Evolutionary conservation across 53 echinoderm and acorn worm genomes (phyloP).

Genomic region (Echinarachnius parma): DNA sequence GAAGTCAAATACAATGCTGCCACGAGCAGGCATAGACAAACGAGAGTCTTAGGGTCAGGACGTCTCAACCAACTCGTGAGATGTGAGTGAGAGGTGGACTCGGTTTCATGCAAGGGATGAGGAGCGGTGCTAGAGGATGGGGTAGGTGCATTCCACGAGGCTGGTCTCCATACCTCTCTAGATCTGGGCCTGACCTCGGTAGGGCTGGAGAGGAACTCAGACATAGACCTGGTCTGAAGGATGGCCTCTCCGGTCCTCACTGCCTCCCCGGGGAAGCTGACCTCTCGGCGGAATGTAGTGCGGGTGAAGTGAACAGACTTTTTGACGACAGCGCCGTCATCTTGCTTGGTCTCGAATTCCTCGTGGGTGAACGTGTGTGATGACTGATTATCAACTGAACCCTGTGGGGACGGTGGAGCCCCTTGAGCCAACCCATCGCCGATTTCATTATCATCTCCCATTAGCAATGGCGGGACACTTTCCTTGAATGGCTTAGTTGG

Average conservation of each 20-base stretch:
- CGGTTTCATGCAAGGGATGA: conserved; percentile 31
- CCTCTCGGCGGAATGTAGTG: conserved; percentile 43
- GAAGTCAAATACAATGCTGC: not conserved
- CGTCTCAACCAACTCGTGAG: conserved; percentile 6
- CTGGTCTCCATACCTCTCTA: conserved; percentile 40
- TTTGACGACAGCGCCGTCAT: conserved; percentile 37
- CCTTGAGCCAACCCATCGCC: too few relatives aligned
- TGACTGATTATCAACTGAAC: conserved; percentile 28
- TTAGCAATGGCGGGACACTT: not conserved
- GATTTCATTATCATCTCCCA: not conserved
- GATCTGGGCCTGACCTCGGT: conserved; percentile 9
- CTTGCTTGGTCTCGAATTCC: conserved; percentile 40
- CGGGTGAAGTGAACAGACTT: conserved; percentile 41
- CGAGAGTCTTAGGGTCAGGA: not conserved
- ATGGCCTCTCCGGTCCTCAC: conserved; percentile 30
- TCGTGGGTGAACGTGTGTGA: conserved; percentile 10
- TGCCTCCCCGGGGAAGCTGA: conserved; percentile 33
- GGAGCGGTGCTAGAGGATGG: not conserved
- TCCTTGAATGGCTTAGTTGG: conserved; percentile 69
- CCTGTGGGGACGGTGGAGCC: not conserved
- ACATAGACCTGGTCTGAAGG: conserved; percentile 35
- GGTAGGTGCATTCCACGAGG: not conserved
- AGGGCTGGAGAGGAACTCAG: conserved; percentile 23
- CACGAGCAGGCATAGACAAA: conserved; percentile 17
- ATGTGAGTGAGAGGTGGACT: not conserved